Percentiles rank a stretch among this genome's conserved stretches.
Evolutionary conservation across 2,797 vertebrate species (phyloP).

Genomic region (Euthynnus affinis): DNA sequence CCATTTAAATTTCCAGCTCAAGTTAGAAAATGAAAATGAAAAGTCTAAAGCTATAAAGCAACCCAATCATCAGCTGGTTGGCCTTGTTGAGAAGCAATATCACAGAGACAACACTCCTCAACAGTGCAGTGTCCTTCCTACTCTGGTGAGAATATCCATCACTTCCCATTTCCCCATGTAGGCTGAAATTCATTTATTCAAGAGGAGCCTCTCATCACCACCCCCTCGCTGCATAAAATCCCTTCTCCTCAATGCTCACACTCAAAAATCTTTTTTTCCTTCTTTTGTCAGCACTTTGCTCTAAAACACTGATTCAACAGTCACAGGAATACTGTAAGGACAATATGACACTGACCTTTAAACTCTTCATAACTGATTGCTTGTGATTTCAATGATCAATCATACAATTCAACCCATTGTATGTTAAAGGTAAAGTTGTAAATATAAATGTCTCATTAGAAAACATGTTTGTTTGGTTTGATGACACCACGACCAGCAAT

Average conservation of each 20-base stretch:
- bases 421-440: background rate
- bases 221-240: background rate
- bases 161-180: background rate
- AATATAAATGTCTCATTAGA: background rate
- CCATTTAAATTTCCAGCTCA: background rate
- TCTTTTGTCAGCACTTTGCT: slow-evolving; percentile 44
- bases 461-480: background rate
- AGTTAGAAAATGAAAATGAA: slow-evolving; percentile 30
- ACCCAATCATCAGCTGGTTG: background rate
- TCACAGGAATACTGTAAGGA: background rate
- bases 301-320: slow-evolving; percentile 5
- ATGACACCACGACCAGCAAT: background rate
- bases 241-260: background rate
- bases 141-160: slow-evolving; percentile 13
- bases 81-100: background rate
- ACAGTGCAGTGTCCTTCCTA: background rate
- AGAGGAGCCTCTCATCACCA: slow-evolving; percentile 8
- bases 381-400: background rate
- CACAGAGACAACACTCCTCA: background rate
- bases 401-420: background rate
- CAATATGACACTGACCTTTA: background rate
- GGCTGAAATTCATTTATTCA: slow-evolving; percentile 15
- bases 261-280: background rate
- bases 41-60: background rate
- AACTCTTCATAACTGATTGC: slow-evolving; percentile 3